Percentiles rank a stretch among this genome's conserved stretches.
Conservation (phyloP, 2,888 invertebrate genomes). For the Smittia aterrima region DNA sequence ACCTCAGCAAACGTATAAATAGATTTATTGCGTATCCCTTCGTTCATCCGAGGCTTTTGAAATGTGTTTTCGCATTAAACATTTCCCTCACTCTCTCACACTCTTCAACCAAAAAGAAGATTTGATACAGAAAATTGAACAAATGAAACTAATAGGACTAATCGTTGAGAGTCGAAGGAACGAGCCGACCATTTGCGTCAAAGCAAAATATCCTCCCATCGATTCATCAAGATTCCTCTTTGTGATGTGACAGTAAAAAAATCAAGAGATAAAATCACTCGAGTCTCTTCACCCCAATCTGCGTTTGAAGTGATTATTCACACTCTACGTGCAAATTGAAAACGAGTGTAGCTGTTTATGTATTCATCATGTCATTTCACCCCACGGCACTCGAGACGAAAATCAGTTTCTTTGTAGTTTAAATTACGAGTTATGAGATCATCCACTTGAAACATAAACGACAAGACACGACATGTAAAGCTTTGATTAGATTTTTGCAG, state of each 20-base stretch:
- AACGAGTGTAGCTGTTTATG: background rate
- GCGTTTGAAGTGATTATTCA: background rate
- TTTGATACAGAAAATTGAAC: constrained; percentile 13
- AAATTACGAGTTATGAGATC: background rate
- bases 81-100: background rate
- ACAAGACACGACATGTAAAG: too few species aligned
- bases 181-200: background rate
- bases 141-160: constrained; percentile 22
- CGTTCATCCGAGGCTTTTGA: constrained; percentile 13
- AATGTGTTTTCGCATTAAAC: constrained; percentile 19
- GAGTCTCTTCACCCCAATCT: background rate
- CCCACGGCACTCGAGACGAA: background rate
- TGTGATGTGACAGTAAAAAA: background rate
- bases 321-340: constrained; percentile 7
- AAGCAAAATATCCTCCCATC: background rate
- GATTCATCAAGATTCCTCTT: background rate
- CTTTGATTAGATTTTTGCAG: too few species aligned
- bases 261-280: background rate
- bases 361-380: background rate
- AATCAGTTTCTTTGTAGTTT: background rate
- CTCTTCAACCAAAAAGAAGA: too few species aligned
- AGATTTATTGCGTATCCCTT: constrained; percentile 28
- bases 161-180: background rate
- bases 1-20: constrained; percentile 37
- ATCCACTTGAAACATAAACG: background rate